Base-by-base conservation (phyloP, 1,140 invertebrate species). In the Drosophila chauvacae region DNA sequence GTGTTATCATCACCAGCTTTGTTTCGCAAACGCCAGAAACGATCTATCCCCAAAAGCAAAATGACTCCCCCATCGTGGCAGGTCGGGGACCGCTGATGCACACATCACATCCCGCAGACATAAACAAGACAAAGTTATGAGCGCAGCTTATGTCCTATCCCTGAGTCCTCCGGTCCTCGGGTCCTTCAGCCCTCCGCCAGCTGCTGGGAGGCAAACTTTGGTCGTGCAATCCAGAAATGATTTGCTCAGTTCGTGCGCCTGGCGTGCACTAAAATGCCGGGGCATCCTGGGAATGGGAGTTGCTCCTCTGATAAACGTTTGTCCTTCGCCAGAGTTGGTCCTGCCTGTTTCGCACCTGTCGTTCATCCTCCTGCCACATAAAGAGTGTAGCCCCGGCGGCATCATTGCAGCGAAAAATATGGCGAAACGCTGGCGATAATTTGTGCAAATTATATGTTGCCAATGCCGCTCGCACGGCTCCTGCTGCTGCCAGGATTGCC, bases 361-460 rank as follows among this genome's bases (percentile, higher is more conserved):
- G 42, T 57, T 63, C 48, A 47, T 56, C 53, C 62, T 50, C 20
- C 60, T 26, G 33, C 26, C 60, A 23, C 23, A 35, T 71, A 65
- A 78, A 88, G 71, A 88, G 79, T 73, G 73, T 58, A 53, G 71
- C 68, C 69, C 70, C 62, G 33, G 68, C 81, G 81, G 85, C 85
- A 85, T 84, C 85, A 81, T 90, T 81, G 74, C 77, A 55, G 61
- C 75, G 60, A 41, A 88, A 88, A 90, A 88, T 88, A 88, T 81
- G 85, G 85, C 70, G 73, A 55, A 70, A 76, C 81, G 85, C 45
- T 81, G 73, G 73, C 81, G 85, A 82, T 88, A 88, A 88, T 88
- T 90, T 88, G 81, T 66, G 78, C 81, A 88, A 88, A 88, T 88
- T 90, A 90, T 88, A 80, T 86, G 83, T 71, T 64, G 83, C 83